Conservation (phyloP, 2,797 vertebrate genomes). For the Acanthiza pusilla region DNA sequence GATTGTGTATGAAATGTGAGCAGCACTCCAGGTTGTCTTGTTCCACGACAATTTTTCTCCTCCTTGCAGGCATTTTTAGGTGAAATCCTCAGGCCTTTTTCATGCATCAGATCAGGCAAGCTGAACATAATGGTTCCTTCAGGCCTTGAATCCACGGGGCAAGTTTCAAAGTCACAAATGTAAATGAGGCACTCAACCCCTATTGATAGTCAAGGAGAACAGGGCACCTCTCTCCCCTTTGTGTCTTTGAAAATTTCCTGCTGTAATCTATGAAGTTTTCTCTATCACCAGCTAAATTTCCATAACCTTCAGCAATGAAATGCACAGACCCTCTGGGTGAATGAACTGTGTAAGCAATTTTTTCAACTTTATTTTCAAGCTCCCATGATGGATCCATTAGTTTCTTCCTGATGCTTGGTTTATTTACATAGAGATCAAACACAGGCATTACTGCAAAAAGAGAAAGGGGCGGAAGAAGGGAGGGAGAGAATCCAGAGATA, state of each 20-base stretch:
- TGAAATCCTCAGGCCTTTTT: neutral
- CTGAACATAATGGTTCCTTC: neutral
- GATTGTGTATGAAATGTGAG: neutral
- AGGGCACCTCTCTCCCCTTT: neutral
- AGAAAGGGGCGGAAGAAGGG: neutral
- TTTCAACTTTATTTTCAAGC: constrained; percentile 44
- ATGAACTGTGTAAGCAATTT: constrained; percentile 13
- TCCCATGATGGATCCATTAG: constrained; percentile 20
- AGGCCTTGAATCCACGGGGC: neutral
- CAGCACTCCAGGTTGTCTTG: neutral
- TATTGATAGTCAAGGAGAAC: neutral
- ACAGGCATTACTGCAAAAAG: neutral
- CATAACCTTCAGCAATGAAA: constrained; percentile 14
- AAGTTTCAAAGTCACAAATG: constrained; percentile 9
- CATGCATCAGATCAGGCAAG: neutral
- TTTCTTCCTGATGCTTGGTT: constrained; percentile 28
- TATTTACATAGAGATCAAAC: constrained; percentile 37
- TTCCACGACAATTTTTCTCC: neutral
- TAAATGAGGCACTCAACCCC: neutral
- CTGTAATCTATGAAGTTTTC: constrained; percentile 11
- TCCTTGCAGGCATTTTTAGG: neutral
- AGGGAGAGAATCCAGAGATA: neutral
- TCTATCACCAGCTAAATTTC: constrained; percentile 2
- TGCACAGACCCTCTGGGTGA: neutral
- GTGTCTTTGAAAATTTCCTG: constrained; percentile 14